Base-by-base conservation (phyloP, 2,113 vertebrate species). In the Zonotrichia leucophrys region DNA sequence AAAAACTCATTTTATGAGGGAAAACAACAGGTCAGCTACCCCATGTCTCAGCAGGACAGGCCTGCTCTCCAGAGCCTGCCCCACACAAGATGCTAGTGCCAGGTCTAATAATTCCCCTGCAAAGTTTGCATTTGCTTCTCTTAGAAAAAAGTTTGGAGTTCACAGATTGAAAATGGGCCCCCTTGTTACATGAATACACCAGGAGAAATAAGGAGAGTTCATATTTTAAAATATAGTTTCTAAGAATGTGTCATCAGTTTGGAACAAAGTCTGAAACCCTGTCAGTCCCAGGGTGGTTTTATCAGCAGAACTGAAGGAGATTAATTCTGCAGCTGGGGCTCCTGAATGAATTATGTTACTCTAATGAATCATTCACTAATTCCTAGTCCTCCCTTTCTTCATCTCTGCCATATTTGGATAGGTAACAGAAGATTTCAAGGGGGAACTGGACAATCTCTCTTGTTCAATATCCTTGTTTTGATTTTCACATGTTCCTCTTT, bases 401-500 rank as follows among this genome's bases (percentile, higher is more conserved):
- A 91, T 84, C 77, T 92, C 69, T 84, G 74, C 77, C 24, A 10
- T 60, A 49, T 87, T 92, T 82, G 66, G 69, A 18, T 75, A 68
- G 81, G 84, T 84, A 87, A 87, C 0, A 3, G 91, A 89, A 89
- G 83, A 75, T 85, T 76, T 82, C 83, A 92, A 91, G 66, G 70
- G 59, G 87, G 89, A 94, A 92, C 89, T 95, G 82, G 87, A 69
- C 77, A 93, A 72, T 59, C 59, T 94, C 87, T 73, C 83, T 80
- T 92, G 63, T 96, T 95, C 85, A 92, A 70, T 90, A 81, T 63
- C 81, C 81, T 84, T 95, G 73, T 91, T 95, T 87, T 91, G 83
- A 84, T 95, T 95, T 95, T 92, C 52, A 56, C 22, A 24, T 63
- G 74, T 97, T 97, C 95, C 96, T 94, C 96, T 95, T 97, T 92